Evolutionary conservation across 2,797 vertebrate genomes (phyloP).

Genomic region (Ceryle rudis): DNA sequence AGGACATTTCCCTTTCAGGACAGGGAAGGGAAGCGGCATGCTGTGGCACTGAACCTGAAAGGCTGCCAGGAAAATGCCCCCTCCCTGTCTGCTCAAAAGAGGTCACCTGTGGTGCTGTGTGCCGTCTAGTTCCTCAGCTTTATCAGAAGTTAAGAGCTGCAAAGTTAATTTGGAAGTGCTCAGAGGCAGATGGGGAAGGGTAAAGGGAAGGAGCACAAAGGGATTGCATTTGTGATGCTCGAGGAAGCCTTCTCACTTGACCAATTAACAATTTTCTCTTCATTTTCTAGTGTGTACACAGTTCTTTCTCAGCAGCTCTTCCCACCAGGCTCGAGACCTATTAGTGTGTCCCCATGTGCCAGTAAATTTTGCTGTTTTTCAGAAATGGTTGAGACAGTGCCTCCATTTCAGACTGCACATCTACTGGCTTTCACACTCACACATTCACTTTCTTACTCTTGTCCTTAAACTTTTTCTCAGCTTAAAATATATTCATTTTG

Average conservation of each 20-base stretch:
- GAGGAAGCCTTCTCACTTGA: neutral
- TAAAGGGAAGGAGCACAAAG: neutral
- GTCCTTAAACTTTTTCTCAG: neutral
- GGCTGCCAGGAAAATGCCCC: neutral
- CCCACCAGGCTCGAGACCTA: neutral
- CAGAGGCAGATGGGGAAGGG: neutral
- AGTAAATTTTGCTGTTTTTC: neutral
- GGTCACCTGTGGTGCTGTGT: neutral
- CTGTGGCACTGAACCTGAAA: neutral
- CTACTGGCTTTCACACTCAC: neutral
- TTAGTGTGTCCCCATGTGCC: neutral
- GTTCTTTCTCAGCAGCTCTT: neutral
- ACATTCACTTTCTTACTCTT: neutral
- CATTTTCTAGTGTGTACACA: neutral
- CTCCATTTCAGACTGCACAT: neutral
- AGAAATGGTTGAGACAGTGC: neutral
- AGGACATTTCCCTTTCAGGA: neutral
- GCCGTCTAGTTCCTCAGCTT: neutral
- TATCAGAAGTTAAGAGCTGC: neutral
- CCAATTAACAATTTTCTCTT: neutral
- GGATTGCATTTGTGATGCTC: rapidly evolving
- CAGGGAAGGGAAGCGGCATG: neutral
- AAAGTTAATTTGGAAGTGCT: neutral
- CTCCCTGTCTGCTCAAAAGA: neutral
- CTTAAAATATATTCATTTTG: neutral